Evolutionary conservation across 2,888 invertebrate genomes (phyloP), one percentile per base, ranked within the genome.

Genomic region (Elgonia sp.): DNA sequence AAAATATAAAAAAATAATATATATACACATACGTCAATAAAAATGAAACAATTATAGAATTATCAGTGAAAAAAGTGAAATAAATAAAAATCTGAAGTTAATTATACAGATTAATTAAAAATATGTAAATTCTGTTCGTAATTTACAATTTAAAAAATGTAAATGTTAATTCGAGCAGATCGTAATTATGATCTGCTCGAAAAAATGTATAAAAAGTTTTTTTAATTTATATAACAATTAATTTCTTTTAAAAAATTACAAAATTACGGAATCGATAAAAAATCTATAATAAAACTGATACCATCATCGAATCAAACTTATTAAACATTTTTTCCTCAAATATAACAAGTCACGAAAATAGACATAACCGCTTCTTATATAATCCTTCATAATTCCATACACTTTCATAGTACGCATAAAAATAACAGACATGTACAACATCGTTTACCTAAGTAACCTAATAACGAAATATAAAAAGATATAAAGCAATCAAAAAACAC

Each of bases 391-490:
- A 73, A 73, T 73, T 42, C 12, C 73, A 42, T 29, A 18, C 16
- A 46, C 60, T 73, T 73, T 73, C 73, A 21, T 73, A 60, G 73
- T 21, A 21, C 42, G 16, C 42, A 42, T 42, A 42, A 60, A 73
- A 40, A 60, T 42, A 60, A 60, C 60, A 42, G 7, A 42, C 42
- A 16, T 20, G 20, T 42, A 42, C 21, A 29, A 40, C 21, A 18
- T n/a, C 55, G 60, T 77, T 77, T 77, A 67, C 55, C 37, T 67
- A 29, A 55, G 55, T 77, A 77, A 77, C 55, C 55, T 67, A 67
- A 77, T 77, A 67, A 55, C 29, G 65, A 20, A 53, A 55, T 53
- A 42, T 18, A 77, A 37, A 77, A 77, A 62, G 42, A 4, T 42
- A 40, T 76, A 4, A 42, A 67, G 18, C 20, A n/a, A n/a, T 53